Evolutionary conservation across 2,888 invertebrate genomes (phyloP).

Genomic region (Isoperla grammatica): DNA sequence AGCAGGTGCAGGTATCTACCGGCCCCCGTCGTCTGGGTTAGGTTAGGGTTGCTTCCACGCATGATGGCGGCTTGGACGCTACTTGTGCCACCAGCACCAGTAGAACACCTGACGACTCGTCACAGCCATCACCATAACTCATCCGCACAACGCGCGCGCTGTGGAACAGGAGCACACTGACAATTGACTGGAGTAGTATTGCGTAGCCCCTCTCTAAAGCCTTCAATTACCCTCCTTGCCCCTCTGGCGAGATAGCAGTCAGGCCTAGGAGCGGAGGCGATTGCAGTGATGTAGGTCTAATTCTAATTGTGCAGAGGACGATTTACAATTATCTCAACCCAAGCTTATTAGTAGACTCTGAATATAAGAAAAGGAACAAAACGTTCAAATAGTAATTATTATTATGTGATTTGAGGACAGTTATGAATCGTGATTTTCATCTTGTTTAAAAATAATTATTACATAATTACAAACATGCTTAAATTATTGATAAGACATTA

Average conservation of each 20-base stretch:
- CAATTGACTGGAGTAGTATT: slow-evolving; percentile 17
- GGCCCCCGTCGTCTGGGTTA: slow-evolving; percentile 53
- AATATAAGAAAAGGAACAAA: no score
- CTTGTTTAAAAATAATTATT: no score
- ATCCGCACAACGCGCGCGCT: not conserved
- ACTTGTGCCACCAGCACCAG: not conserved
- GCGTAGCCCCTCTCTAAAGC: slow-evolving; percentile 5
- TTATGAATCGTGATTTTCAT: no score
- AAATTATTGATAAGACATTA: no score
- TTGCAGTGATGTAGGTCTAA: slow-evolving; percentile 21
- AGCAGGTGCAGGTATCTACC: slow-evolving; percentile 52
- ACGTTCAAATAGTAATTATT: no score
- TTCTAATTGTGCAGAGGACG: not conserved
- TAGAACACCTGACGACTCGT: not conserved
- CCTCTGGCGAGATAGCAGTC: not conserved
- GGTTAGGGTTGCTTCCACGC: slow-evolving; percentile 63
- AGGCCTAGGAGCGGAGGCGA: slow-evolving; percentile 6
- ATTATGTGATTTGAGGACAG: no score
- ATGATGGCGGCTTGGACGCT: slow-evolving; percentile 37
- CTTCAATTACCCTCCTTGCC: slow-evolving; percentile 2
- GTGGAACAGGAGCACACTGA: slow-evolving; percentile 7
- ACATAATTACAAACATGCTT: no score
- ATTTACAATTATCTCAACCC: slow-evolving; percentile 4
- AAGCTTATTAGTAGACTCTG: no score
- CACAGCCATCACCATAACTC: not conserved